A percentile compares a stretch with the other conserved stretches of the same genome.
These are phyloP conservation scores for Megaceryle torquata DNA, from an alignment of 2,113 vertebrate genomes.

Conservation along the genomic window DNA sequence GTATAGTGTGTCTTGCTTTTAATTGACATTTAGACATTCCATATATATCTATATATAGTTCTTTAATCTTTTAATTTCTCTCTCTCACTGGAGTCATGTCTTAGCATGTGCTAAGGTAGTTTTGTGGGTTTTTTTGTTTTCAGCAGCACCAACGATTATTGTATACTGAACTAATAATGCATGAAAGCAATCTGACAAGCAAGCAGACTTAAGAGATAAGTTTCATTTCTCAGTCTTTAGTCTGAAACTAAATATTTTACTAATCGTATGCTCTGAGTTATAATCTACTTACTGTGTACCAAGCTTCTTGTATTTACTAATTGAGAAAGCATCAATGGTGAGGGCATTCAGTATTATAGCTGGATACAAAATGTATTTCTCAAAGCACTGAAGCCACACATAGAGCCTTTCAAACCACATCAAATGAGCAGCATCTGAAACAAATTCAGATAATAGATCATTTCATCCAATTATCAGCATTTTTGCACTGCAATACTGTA, in stretches of 20 bases:
- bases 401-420: constrained; percentile 99
- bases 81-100: neutral
- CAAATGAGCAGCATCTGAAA: constrained; percentile 90
- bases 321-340: constrained; percentile 91
- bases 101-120: neutral
- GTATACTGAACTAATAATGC: neutral
- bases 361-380: constrained; percentile 95
- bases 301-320: constrained; percentile 90
- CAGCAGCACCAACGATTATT: neutral
- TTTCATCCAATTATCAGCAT: neutral
- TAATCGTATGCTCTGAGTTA: neutral
- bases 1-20: constrained; percentile 1
- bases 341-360: constrained; percentile 93
- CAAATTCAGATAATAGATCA: neutral
- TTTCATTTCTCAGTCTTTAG: neutral
- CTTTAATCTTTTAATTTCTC: constrained; percentile 26
- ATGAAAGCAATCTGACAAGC: neutral
- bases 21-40: constrained; percentile 30
- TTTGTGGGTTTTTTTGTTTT: neutral
- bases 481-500: neutral
- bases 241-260: neutral
- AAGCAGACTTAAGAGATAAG: constrained; percentile 4
- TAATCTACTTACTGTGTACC: constrained; percentile 90
- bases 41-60: constrained; percentile 22
- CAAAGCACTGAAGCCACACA: constrained; percentile 93